phyloP scores from a whole-genome alignment of 2,113 vertebrate genomes.

The Heptranchias perlo region DNA sequence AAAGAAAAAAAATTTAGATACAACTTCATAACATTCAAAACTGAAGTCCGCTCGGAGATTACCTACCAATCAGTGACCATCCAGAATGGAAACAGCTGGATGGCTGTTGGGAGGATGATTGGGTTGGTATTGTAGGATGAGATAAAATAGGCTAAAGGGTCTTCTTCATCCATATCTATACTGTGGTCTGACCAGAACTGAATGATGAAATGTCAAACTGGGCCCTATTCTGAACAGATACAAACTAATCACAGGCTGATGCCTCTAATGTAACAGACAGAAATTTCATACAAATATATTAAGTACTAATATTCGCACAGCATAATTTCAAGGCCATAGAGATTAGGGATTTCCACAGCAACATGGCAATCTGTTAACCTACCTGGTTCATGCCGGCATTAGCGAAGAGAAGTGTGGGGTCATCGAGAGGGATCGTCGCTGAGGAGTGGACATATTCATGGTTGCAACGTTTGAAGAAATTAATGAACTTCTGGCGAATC shows the following conservation, averaged over 20 bases:
- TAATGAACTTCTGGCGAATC: constrained; percentile 85
- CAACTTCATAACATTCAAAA: not conserved
- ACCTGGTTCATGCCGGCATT: constrained; percentile 99
- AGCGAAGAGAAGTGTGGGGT: constrained; percentile 92
- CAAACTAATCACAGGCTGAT: not conserved
- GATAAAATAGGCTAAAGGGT: not conserved
- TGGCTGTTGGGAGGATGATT: not conserved
- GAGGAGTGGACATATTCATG: constrained; percentile 94
- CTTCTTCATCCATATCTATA: not conserved
- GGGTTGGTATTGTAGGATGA: not conserved
- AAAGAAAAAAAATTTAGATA: not conserved
- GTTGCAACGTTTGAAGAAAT: constrained; percentile 77
- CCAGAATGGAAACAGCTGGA: not conserved
- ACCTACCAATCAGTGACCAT: not conserved
- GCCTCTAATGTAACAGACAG: not conserved
- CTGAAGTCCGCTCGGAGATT: not conserved
- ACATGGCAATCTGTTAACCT: constrained; percentile 36
- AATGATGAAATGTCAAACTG: not conserved
- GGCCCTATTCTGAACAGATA: not conserved
- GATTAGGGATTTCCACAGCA: not conserved
- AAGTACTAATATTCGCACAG: not conserved
- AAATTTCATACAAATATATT: too few relatives aligned
- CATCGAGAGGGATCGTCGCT: constrained; percentile 81
- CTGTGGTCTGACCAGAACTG: not conserved
- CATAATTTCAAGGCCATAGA: not conserved